phyloP scores from a whole-genome alignment of 1,140 invertebrate species.

The Pachyrhynchus sulphureomaculatus region DNA sequence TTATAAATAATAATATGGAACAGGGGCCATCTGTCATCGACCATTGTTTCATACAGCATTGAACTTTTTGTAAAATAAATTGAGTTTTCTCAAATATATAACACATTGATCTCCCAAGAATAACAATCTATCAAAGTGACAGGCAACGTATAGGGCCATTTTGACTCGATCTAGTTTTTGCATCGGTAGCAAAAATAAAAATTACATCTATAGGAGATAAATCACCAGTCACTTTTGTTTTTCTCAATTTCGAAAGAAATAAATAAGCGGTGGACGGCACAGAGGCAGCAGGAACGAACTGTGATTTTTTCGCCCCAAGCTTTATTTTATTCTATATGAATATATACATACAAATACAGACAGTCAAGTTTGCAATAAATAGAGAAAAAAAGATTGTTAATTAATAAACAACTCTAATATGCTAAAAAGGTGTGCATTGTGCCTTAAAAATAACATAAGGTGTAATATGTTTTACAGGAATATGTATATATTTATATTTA shows the following conservation, averaged over 20 bases:
- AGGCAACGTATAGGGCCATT: slow-evolving; percentile 26
- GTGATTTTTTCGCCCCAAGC: no score
- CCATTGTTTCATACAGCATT: slow-evolving; percentile 12
- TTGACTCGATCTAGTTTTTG: slow-evolving; percentile 28
- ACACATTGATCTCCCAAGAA: slow-evolving; percentile 22
- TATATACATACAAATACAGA: no score
- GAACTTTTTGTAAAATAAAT: slow-evolving; percentile 22
- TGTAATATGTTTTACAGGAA: no score
- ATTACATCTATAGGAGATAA: slow-evolving; percentile 30
- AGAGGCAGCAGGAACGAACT: no score
- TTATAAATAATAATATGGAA: no score
- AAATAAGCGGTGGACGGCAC: not conserved
- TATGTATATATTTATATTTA: no score
- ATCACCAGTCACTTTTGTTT: slow-evolving; percentile 6
- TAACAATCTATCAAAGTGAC: slow-evolving; percentile 28
- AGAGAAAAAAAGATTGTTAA: no score
- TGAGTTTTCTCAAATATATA: slow-evolving; percentile 23
- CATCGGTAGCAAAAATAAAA: slow-evolving; percentile 26
- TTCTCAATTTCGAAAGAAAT: not conserved
- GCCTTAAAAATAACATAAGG: no score
- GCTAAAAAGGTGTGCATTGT: no score
- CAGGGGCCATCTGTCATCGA: not conserved
- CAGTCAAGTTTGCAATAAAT: no score
- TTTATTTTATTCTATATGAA: no score
- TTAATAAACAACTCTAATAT: no score